phyloP scores from a whole-genome alignment of 2,797 vertebrate genomes.

The Lepidocolaptes lacrymiger region DNA sequence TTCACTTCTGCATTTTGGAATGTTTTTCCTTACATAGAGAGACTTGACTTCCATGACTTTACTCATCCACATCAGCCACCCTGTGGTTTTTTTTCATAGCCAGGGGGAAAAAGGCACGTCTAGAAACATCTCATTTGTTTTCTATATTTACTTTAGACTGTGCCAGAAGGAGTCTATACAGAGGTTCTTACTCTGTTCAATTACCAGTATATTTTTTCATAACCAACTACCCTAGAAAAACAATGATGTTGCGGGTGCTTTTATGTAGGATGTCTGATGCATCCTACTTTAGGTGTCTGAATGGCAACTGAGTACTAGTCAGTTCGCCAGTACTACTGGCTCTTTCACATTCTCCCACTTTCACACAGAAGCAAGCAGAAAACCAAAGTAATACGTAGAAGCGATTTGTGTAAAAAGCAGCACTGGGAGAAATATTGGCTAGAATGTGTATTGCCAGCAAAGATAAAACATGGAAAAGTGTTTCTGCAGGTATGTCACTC shows the following conservation, averaged over 20 bases:
- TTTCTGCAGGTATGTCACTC: neutral
- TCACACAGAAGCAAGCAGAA: neutral
- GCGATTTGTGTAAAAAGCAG: neutral
- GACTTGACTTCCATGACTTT: neutral
- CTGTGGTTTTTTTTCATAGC: neutral
- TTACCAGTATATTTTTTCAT: neutral
- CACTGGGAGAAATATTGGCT: neutral
- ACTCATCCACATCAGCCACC: neutral
- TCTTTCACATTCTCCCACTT: neutral
- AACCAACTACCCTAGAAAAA: neutral
- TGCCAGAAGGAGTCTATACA: neutral
- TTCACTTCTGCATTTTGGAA: neutral
- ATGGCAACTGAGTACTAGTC: neutral
- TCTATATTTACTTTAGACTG: neutral
- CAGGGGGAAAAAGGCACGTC: neutral
- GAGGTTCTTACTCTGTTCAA: neutral
- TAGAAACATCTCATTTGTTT: neutral
- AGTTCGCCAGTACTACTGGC: neutral
- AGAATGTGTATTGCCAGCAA: neutral
- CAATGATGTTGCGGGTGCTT: neutral
- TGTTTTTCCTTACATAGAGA: neutral
- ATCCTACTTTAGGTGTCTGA: neutral
- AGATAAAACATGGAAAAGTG: neutral
- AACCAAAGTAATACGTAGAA: neutral
- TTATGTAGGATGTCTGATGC: neutral